Conservation (phyloP, 2,113 vertebrate species). For the Glaucomys volans region DNA sequence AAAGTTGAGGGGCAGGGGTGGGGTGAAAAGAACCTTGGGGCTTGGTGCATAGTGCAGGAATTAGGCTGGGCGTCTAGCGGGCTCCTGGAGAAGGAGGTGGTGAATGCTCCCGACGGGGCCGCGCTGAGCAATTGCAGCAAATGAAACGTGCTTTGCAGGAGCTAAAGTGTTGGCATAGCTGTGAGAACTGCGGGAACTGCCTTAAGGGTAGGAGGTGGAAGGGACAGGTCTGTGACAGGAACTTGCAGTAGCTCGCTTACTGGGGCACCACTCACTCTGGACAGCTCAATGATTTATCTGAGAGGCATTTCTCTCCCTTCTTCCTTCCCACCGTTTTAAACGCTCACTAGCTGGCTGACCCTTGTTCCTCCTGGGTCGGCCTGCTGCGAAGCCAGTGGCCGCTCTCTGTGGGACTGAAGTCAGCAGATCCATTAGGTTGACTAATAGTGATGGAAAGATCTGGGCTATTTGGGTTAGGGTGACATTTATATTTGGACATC, state of each 20-base stretch:
- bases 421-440: conserved; percentile 73
- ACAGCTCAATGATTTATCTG: background rate
- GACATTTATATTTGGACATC: conserved; percentile 70
- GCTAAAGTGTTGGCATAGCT: conserved; percentile 27
- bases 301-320: background rate
- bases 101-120: background rate
- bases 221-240: conserved; percentile 21
- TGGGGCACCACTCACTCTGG: background rate
- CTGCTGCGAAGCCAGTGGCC: background rate
- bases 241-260: background rate
- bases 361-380: background rate
- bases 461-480: conserved; percentile 56
- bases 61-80: background rate
- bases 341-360: conserved; percentile 49
- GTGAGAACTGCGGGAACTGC: background rate
- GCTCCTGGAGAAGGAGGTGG: background rate
- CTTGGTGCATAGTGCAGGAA: background rate
- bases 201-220: conserved; percentile 27
- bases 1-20: background rate
- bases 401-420: conserved; percentile 59
- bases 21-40: background rate
- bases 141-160: background rate
- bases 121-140: background rate
- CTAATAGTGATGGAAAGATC: conserved; percentile 66
- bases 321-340: conserved; percentile 25